Conservation (phyloP, 2,797 vertebrate species). For the Lemur catta region DNA sequence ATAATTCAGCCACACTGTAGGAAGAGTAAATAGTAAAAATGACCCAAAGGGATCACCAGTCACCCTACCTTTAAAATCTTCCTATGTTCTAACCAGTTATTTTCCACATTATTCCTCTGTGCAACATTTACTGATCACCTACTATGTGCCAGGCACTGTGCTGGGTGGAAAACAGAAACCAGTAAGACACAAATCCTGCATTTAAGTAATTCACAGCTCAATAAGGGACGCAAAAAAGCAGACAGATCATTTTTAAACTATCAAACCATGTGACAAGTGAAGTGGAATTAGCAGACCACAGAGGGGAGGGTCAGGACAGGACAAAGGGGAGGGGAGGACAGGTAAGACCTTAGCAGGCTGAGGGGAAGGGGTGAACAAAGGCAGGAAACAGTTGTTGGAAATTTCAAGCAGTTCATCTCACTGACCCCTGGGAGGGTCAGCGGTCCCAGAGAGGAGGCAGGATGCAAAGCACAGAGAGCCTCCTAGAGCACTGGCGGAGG, state of each 20-base stretch:
- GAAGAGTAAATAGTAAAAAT: neutral
- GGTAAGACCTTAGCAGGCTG: neutral
- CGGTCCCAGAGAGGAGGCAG: neutral
- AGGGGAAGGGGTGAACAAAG: neutral
- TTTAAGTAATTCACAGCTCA: neutral
- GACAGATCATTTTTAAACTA: neutral
- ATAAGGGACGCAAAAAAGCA: neutral
- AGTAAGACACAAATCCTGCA: neutral
- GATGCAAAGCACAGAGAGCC: too few species aligned
- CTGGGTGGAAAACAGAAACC: neutral
- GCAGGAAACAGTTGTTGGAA: neutral
- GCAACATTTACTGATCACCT: neutral
- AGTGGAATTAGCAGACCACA: neutral
- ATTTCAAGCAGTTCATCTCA: neutral
- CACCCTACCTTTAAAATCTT: neutral
- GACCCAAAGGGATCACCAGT: neutral
- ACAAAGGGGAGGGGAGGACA: neutral
- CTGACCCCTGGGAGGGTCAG: neutral
- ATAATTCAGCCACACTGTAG: neutral
- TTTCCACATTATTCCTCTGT: neutral
- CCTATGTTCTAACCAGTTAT: neutral
- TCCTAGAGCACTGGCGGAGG: accelerated
- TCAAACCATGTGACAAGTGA: neutral
- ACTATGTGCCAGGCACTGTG: neutral
- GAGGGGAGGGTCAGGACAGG: neutral